phyloP scores from a whole-genome alignment of 2,113 vertebrate species.

The Odocoileus virginianus region DNA sequence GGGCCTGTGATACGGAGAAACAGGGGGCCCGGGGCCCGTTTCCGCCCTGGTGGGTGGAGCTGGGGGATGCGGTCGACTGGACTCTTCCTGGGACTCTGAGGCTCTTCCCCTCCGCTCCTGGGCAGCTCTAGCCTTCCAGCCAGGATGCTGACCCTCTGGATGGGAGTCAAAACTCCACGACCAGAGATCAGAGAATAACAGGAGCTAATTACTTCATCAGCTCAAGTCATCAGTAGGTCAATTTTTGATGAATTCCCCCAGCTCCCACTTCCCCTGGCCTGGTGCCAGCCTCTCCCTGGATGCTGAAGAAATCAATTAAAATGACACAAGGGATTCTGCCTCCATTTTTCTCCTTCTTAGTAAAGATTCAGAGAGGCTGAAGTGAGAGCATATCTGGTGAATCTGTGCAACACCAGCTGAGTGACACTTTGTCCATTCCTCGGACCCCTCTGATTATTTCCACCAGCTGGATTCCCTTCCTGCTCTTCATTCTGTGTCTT shows the following conservation, averaged over 20 bases:
- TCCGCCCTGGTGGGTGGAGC: neutral
- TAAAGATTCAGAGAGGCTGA: conserved; percentile 50
- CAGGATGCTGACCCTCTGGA: conserved; percentile 8
- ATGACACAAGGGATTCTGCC: conserved; percentile 51
- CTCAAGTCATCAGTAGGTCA: conserved; percentile 61
- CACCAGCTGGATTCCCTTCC: conserved; percentile 1
- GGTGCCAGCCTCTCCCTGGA: conserved; percentile 55
- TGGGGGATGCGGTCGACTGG: neutral
- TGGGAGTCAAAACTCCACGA: conserved; percentile 22
- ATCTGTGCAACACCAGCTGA: neutral
- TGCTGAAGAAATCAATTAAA: conserved; percentile 77
- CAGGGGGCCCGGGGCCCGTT: neutral
- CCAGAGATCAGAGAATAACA: conserved; percentile 46
- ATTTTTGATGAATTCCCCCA: conserved; percentile 69
- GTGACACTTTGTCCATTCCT: neutral
- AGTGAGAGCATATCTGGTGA: neutral
- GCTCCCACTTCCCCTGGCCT: conserved; percentile 62
- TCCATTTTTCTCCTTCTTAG: conserved; percentile 31
- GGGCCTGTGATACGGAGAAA: neutral
- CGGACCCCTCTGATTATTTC: neutral
- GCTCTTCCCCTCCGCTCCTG: neutral
- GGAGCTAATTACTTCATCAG: conserved; percentile 76
- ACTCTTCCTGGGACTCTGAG: neutral
- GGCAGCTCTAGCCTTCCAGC: neutral
- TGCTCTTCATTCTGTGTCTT: neutral